These are phyloP conservation scores for Mycalesis mineus DNA, from an alignment of 2,888 invertebrate genomes.

Conservation along the genomic window DNA sequence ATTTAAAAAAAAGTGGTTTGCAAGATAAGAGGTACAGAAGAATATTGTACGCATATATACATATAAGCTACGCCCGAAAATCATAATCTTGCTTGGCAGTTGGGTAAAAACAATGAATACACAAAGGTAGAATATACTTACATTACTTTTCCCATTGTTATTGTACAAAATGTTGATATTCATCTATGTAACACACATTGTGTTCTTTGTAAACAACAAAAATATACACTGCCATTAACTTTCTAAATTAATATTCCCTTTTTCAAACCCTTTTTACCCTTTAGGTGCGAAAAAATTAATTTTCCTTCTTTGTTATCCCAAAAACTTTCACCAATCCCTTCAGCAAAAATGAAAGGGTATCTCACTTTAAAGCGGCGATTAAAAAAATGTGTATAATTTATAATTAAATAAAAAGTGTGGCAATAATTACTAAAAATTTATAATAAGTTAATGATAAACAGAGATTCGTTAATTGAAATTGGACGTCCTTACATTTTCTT, in stretches of 20 bases:
- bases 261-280: not conserved
- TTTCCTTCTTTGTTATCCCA: not conserved
- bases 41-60: no score
- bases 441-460: not conserved
- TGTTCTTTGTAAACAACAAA: not conserved
- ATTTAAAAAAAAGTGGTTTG: no score
- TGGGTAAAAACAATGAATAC: no score
- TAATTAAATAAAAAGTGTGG: conserved; percentile 1
- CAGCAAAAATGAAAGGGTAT: not conserved
- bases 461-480: not conserved
- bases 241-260: not conserved
- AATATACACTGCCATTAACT: not conserved
- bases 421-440: not conserved
- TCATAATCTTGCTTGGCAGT: no score
- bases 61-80: no score
- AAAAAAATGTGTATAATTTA: no score
- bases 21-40: no score
- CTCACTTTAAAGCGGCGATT: not conserved
- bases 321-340: not conserved
- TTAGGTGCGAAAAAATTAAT: conserved; percentile 1
- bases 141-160: no score
- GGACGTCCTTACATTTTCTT: not conserved
- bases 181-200: no score
- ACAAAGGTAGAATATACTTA: no score
- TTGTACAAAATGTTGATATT: no score